A percentile compares a stretch with the other conserved stretches of the same genome.
Evolutionary conservation across 2,888 invertebrate species (phyloP).

Genomic region (Hydraecia micacea): DNA sequence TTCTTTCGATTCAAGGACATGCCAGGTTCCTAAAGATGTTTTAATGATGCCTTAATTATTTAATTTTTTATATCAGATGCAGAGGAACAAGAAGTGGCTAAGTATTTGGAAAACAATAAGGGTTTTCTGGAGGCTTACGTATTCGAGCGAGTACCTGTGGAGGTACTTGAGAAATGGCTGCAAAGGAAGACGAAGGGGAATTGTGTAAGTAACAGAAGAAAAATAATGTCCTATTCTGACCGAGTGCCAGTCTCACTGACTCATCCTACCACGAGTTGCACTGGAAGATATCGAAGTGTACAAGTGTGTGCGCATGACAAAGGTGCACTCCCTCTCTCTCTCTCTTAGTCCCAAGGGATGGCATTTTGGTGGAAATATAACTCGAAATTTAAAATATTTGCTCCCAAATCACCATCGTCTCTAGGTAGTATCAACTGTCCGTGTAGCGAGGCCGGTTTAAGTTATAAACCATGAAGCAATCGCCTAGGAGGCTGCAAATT

Average conservation of each 20-base stretch:
- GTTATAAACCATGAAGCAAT: neutral
- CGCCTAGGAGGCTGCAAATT: neutral
- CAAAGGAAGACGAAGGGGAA: constrained; percentile 77
- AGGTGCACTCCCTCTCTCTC: neutral
- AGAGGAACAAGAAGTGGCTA: constrained; percentile 76
- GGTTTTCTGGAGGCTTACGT: constrained; percentile 92
- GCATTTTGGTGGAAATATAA: neutral
- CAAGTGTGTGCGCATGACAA: neutral
- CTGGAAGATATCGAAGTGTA: neutral
- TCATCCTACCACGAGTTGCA: too few species aligned
- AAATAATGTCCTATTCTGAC: neutral
- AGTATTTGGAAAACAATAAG: constrained; percentile 91
- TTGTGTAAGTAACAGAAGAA: constrained; percentile 65
- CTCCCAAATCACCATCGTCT: too few species aligned
- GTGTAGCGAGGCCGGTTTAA: too few species aligned
- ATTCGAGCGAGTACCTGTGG: constrained; percentile 91
- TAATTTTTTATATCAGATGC: constrained; percentile 48
- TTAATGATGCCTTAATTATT: neutral
- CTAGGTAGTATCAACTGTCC: neutral
- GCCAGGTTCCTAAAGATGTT: neutral
- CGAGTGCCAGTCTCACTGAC: neutral
- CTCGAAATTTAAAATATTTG: neutral
- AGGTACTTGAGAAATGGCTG: constrained; percentile 92
- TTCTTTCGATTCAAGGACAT: too few species aligned
- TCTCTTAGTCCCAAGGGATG: neutral